phyloP scores from a whole-genome alignment of 2,797 vertebrate genomes.

The Rousettus madagascariensis region DNA sequence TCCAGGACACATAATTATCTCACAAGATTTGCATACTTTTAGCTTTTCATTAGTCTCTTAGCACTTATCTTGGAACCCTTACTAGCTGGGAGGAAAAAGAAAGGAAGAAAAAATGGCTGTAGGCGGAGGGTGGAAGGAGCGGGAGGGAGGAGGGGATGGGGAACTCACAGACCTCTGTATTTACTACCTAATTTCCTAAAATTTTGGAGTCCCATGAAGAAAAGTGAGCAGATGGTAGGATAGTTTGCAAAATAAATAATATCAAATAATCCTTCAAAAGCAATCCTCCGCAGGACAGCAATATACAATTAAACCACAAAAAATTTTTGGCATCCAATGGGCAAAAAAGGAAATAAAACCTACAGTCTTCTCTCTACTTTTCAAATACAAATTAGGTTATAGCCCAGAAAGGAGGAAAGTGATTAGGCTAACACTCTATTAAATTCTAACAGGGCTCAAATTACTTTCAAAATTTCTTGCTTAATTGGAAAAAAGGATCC shows the following conservation, averaged over 20 bases:
- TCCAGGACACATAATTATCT: constrained; percentile 12
- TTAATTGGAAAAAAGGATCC: constrained; percentile 1
- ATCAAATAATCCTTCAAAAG: neutral
- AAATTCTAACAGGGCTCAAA: neutral
- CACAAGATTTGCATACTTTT: constrained; percentile 31
- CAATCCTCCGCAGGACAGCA: neutral
- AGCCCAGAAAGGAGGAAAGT: neutral
- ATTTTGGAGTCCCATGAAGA: neutral
- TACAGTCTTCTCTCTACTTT: neutral
- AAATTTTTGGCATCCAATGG: neutral
- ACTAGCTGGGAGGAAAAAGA: constrained; percentile 4
- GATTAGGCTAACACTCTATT: neutral
- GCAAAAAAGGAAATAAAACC: neutral
- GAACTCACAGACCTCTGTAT: neutral
- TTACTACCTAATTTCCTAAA: neutral
- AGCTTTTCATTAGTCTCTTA: constrained; percentile 36
- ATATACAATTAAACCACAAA: neutral
- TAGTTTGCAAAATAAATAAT: neutral
- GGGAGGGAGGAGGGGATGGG: neutral
- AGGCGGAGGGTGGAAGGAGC: too few species aligned
- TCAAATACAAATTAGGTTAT: neutral
- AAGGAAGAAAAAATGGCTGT: neutral
- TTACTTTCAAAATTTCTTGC: constrained; percentile 25
- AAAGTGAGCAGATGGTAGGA: constrained; percentile 5
- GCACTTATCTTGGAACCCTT: neutral